phyloP scores from a whole-genome alignment of 2,113 vertebrate species.

The Serinus canaria region DNA sequence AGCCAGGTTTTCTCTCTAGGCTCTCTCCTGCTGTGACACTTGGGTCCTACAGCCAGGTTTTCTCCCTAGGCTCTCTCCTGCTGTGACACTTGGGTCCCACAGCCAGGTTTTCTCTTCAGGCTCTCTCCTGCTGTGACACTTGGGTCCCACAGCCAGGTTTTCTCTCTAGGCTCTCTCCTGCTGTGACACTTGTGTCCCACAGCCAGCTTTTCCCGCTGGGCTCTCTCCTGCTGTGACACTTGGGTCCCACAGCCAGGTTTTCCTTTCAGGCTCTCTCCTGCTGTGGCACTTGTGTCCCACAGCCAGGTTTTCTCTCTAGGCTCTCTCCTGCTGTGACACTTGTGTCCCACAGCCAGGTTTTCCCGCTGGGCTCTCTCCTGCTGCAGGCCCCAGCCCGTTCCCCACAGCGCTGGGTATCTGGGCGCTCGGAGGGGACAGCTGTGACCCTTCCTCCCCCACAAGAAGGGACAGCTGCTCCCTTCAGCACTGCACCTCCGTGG shows the following conservation, averaged over 20 bases:
- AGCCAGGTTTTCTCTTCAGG: not conserved
- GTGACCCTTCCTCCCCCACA: not conserved
- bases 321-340: not conserved
- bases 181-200: not conserved
- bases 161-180: not conserved
- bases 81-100: not conserved
- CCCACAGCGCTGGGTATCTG: fast-evolving
- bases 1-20: not conserved
- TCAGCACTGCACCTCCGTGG: not conserved
- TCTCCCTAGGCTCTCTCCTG: not conserved
- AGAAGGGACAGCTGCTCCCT: not conserved
- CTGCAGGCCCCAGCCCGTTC: not conserved
- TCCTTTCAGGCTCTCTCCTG: not conserved
- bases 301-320: not conserved
- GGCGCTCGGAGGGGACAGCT: fast-evolving
- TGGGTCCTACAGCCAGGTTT: not conserved
- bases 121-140: not conserved
- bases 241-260: not conserved
- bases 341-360: not conserved
- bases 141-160: not conserved
- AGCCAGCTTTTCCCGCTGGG: not conserved
- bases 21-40: not conserved
- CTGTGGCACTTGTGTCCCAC: not conserved
- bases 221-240: not conserved
- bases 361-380: not conserved